Evolutionary conservation across 1,140 invertebrate genomes (phyloP), one percentile per base, ranked within the genome.

Genomic region (Drosophila triauraria): DNA sequence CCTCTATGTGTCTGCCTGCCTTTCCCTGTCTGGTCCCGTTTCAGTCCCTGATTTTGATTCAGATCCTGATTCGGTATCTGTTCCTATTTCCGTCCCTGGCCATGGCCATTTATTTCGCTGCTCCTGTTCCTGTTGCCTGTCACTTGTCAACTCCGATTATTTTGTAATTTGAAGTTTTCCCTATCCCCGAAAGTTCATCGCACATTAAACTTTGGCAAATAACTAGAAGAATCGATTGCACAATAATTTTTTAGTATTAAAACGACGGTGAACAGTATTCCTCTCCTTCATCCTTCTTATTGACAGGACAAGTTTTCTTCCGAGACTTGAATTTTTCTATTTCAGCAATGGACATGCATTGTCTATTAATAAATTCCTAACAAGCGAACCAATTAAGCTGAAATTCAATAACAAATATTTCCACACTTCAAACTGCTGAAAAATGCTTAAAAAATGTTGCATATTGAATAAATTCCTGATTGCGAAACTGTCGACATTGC

Each of bases 131-230:
- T 60, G 44, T 20, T 40, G 32, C 43, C 54, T 72, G 70, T 72
- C 69, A 72, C 53, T 72, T 72, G 69, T 74, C 70, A 43, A 72
- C 70, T 60, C 15, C 69, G 70, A 74, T 72, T 72, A 72, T 72
- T 72, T 17, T 23, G 54, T 50, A 72, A 72, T 72, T 72, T 35
- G 67, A 51, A 72, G 50, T 67, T 56, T 46, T 46, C 12, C 64
- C 32, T 23, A 50, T 23, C 35, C 15, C 20, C 44, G 9, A 27
- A 27, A 44, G 47, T 43, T 47, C 30, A 38, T 35, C 38, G 38
- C 48, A 60, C 58, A 51, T 72, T 72, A 44, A 51, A 71, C 44
- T 32, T 48, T 56, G 58, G n/a, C 43, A 25, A 43, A 50, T 64
- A 50, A 43, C 12, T 17, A 70, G 17, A 56, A 40, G 20, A 46